Base-by-base conservation (phyloP, 2,797 vertebrate genomes). In the Moxostoma hubbsi region DNA sequence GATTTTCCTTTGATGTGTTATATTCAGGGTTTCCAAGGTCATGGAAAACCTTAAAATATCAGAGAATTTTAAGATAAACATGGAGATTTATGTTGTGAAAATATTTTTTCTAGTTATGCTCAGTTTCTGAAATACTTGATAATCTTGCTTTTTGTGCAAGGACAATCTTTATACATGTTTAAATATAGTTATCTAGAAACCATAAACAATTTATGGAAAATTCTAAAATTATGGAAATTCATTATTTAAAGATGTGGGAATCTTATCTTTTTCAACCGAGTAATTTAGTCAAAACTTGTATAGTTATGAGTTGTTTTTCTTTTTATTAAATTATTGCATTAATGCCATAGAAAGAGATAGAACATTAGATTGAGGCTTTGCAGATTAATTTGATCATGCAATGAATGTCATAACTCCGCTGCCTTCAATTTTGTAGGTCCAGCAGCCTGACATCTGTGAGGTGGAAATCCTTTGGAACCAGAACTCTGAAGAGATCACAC, bases 391-490 rank as follows among this genome's bases (percentile, higher is more conserved):
- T 50, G 45, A 50, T 16, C 12, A 16, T 16, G 7, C 13, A 5
- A 57, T 49, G 46, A 9, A 24, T 58, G 36, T 45, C 4, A 0
- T 45, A 5, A 6, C 11, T 46, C 45, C 50, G 0, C 9, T 9
- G 7, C 11, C 15, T 79, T 73, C 79, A 0, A 0, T 90, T 85
- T 84, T 69, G 58, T 71, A 98, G 97, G 96, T 95, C 82, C 94
- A 96, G 79, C 96, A 98, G 88, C 94, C 96, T 71, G 94, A 97
- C 49, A 93, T 97, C 86, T 96, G 91, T 86, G 96, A 97, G 92
- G 91, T 98, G 87, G 94, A 96, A 83, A 92, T 99, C 86, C 90
- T 97, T 85, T 92, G 98, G 86, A 96, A 95, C 81, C 90, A 91
- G 82, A 94, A 95, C 64, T 91, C 92, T 81, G 90, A 93, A 87